Conservation (phyloP, 2,888 invertebrate species). For the Calliopum simillimum region DNA sequence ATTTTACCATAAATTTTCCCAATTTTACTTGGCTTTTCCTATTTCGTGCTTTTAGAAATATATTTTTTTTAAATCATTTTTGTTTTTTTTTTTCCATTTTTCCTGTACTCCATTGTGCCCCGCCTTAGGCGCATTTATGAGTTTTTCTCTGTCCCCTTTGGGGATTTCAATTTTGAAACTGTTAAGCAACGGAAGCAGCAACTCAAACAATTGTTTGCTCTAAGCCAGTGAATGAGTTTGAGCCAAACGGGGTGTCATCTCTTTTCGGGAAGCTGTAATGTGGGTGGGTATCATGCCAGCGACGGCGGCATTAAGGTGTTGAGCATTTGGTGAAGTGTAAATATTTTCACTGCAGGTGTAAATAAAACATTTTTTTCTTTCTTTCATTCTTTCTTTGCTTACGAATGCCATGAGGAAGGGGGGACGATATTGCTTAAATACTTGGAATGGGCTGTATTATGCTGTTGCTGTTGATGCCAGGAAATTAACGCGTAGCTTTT, state of each 20-base stretch:
- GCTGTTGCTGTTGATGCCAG: not conserved
- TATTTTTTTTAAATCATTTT: conserved; percentile 17
- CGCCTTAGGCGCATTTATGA: conserved; percentile 39
- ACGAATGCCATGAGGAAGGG: not conserved
- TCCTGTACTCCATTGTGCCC: conserved; percentile 33
- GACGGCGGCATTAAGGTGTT: not conserved
- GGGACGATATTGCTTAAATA: not conserved
- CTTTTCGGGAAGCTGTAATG: not conserved
- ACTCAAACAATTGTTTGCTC: conserved; percentile 25
- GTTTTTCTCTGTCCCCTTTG: conserved; percentile 40
- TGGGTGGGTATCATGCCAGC: not conserved
- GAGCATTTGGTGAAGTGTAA: conserved; percentile 40
- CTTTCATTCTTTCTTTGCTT: not conserved
- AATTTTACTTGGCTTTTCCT: conserved; percentile 35
- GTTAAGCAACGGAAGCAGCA: conserved; percentile 45
- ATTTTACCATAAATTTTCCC: conserved; percentile 61
- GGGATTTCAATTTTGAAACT: conserved; percentile 45
- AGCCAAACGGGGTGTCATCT: not conserved
- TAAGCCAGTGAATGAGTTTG: not conserved
- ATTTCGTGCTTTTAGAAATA: conserved; percentile 5
- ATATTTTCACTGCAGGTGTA: conserved; percentile 44
- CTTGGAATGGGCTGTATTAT: too few species aligned
- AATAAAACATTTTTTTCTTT: conserved; percentile 30
- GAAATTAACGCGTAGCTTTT: not conserved
- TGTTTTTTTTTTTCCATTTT: conserved; percentile 20